Evolutionary conservation across 2,113 vertebrate genomes (phyloP).

Genomic region (Pica pica): DNA sequence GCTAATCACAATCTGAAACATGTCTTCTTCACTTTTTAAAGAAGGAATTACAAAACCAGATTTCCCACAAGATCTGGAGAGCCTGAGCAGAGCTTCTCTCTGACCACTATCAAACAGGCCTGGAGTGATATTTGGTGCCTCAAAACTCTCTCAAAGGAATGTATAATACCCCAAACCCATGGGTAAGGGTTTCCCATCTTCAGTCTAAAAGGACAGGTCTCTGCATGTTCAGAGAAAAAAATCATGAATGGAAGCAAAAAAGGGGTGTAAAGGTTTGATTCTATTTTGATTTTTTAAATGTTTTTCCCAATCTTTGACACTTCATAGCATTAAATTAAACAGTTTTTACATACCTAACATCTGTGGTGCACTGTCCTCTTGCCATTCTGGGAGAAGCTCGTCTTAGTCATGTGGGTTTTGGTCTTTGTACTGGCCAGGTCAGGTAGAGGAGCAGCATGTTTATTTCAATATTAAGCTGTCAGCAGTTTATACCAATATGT

Average conservation of each 20-base stretch:
- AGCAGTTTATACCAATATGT: slow-evolving; percentile 60
- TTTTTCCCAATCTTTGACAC: background rate
- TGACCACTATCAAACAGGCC: background rate
- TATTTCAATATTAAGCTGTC: slow-evolving; percentile 51
- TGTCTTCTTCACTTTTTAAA: background rate
- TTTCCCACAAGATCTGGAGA: background rate
- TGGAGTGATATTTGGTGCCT: background rate
- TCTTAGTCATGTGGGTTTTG: background rate
- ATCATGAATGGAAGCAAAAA: background rate
- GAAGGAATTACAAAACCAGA: background rate
- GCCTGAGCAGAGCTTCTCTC: background rate
- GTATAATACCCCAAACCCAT: background rate
- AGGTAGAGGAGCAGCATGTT: slow-evolving; percentile 11
- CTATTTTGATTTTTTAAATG: background rate
- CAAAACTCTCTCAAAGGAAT: background rate
- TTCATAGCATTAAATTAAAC: background rate
- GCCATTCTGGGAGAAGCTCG: background rate
- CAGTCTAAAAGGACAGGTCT: background rate
- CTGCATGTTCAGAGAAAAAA: background rate
- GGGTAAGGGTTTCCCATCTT: background rate
- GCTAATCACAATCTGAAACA: background rate
- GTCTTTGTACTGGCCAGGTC: background rate
- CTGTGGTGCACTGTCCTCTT: background rate
- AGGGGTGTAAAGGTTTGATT: too few species aligned
- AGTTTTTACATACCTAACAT: background rate